Evolutionary conservation across 2,797 vertebrate genomes (phyloP).

Genomic region (Enteromius thamalakanensis): DNA sequence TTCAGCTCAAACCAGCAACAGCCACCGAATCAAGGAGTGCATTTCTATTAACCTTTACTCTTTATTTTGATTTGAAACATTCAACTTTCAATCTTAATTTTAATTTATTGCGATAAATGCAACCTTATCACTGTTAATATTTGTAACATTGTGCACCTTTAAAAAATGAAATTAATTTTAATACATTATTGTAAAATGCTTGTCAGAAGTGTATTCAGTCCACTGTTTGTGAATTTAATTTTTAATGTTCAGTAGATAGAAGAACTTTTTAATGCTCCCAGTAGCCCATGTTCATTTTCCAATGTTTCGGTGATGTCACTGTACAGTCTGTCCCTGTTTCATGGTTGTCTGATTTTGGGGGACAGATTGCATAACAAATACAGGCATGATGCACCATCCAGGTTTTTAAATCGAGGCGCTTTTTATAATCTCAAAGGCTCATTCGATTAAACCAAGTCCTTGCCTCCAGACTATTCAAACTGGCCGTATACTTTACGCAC

Average conservation of each 20-base stretch:
- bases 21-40: background rate
- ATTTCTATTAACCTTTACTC: background rate
- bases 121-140: background rate
- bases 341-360: constrained; percentile 25
- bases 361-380: constrained; percentile 32
- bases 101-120: background rate
- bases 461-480: constrained; percentile 4
- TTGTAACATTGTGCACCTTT: background rate
- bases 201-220: background rate
- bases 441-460: constrained; percentile 9
- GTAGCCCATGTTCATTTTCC: background rate
- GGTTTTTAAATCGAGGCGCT: constrained; percentile 17
- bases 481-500: background rate
- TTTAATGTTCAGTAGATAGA: background rate
- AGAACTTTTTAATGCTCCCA: background rate
- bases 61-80: background rate
- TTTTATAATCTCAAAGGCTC: constrained; percentile 13
- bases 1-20: constrained; percentile 3
- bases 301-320: constrained; percentile 24
- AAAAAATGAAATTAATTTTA: background rate
- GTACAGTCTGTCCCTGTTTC: constrained; percentile 20
- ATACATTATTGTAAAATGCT: background rate
- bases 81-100: background rate
- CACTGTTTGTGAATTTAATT: background rate
- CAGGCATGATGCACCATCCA: constrained; percentile 18